A percentile compares a stretch with the other conserved stretches of the same genome.
phyloP scores from a whole-genome alignment of 2,888 invertebrate genomes.

The Leucophora obtusa region DNA sequence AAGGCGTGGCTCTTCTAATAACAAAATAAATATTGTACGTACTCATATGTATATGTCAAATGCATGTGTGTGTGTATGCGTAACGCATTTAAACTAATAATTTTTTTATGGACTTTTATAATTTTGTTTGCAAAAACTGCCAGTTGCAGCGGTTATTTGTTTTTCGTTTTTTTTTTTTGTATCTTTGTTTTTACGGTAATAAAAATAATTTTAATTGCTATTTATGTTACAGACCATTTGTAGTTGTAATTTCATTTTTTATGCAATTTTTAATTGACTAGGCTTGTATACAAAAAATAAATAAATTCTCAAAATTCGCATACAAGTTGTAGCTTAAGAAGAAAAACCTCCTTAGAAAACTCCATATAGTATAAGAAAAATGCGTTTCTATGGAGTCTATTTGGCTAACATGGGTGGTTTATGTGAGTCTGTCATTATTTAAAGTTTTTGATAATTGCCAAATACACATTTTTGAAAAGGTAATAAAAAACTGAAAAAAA shows the following conservation, averaged over 20 bases:
- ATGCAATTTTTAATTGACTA: constrained; percentile 64
- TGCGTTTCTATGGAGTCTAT: constrained; percentile 46
- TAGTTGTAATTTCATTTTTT: constrained; percentile 59
- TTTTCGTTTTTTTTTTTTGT: not conserved
- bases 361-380: constrained; percentile 21
- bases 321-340: constrained; percentile 48
- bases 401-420: constrained; percentile 63
- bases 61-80: constrained; percentile 40
- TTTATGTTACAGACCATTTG: constrained; percentile 64
- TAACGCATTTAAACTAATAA: constrained; percentile 58
- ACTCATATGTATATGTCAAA: not conserved
- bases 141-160: not conserved
- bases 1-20: constrained; percentile 62
- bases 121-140: not conserved
- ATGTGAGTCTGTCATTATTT: constrained; percentile 64
- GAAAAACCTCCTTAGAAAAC: constrained; percentile 10
- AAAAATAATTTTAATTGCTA: constrained; percentile 65
- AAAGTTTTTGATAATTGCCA: constrained; percentile 60
- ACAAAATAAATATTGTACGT: not conserved
- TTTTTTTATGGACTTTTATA: constrained; percentile 31
- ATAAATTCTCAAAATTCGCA: constrained; percentile 55
- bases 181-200: constrained; percentile 50
- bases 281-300: constrained; percentile 44
- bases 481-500: not conserved
- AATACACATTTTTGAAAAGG: constrained; percentile 46